Base-by-base conservation (phyloP, 2,113 vertebrate genomes). In the Takifugu flavidus region DNA sequence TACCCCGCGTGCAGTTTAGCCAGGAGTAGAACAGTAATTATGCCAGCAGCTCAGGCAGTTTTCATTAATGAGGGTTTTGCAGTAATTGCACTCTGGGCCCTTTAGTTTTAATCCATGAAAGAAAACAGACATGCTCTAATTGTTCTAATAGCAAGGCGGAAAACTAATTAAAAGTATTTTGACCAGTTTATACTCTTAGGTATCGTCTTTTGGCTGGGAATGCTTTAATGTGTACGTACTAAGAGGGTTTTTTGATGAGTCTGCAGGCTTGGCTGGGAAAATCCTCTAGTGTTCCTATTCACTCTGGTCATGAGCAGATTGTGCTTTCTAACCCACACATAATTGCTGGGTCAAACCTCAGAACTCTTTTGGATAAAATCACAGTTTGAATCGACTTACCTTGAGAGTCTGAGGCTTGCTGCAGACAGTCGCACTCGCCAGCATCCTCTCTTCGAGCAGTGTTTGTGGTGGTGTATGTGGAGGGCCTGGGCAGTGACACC, bases 381-480 rank as follows among this genome's bases (percentile, higher is more conserved):
- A 45, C 25, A 11, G 47, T 68, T 49, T 25, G 14, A 46, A 61
- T 14, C 45, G 5, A 60, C 83, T 85, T 87, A 95, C 93, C 93
- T 93, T 92, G 0, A 92, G 76, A 20, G 14, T 46, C 0, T 72
- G 81, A 0, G 53, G 43, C 62, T 87, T 83, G 3, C 53, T 69
- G 4, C 12, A 53, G 0, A 83, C 5, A 3, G 4, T 26, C 11
- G 44, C 59, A n/a, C 44, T 70, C 26, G 70, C 51, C 52, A 61
- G 34, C 54, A 61, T 55, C 14, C 5, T 56, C 49, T 69, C 78
- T 45, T 66, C 82, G 1, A 65, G 34, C 13, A 31, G 46, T 6
- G 62, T 59, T 7, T 25, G 74, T 0, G n/a, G 25, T 8, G 54
- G 62, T 72, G 31, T 85, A 47, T 43, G 6, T 15, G 15, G n/a